Percentiles rank a stretch among this genome's conserved stretches.
Evolutionary conservation across 1,140 invertebrate genomes (phyloP).

Genomic region (Acyrthosiphon pisum): DNA sequence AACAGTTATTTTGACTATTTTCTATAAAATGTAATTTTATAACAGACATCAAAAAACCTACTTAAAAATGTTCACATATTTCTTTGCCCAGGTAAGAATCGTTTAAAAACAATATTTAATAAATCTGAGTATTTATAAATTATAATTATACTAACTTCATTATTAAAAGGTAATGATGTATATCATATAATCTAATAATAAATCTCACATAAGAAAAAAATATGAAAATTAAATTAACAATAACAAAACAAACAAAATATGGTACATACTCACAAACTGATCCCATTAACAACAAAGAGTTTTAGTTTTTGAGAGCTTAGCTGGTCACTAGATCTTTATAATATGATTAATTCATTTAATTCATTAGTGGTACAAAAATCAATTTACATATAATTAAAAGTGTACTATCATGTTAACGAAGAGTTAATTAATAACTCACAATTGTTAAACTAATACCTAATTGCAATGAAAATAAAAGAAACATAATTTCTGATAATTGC

Average conservation of each 20-base stretch:
- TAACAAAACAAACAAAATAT: background rate
- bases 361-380: background rate
- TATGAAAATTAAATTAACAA: background rate
- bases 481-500: background rate
- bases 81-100: background rate
- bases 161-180: background rate
- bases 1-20: background rate
- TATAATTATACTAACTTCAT: background rate
- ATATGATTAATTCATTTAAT: background rate
- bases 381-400: background rate
- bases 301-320: background rate
- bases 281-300: background rate
- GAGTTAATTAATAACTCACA: background rate
- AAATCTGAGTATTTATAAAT: background rate
- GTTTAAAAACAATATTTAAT: background rate
- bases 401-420: background rate
- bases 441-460: background rate
- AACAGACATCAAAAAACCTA: background rate
- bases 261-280: background rate
- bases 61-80: background rate
- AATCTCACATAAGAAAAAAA: background rate
- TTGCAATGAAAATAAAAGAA: background rate
- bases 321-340: background rate
- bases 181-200: background rate
- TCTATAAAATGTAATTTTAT: background rate